These are phyloP conservation scores for Otolemur crassicaudatus DNA, from an alignment of 2,797 vertebrate species.

Conservation along the genomic window DNA sequence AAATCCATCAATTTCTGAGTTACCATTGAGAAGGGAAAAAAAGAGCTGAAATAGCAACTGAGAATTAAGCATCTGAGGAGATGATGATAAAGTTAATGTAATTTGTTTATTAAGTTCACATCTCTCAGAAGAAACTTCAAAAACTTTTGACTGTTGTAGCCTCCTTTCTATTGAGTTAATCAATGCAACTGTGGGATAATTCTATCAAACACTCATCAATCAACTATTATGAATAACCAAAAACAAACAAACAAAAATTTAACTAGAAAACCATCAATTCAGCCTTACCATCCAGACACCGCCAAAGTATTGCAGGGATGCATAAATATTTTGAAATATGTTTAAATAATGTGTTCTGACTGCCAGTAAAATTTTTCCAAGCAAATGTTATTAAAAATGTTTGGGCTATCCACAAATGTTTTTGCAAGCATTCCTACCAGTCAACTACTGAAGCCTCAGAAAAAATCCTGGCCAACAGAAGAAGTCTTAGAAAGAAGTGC, in stretches of 20 bases:
- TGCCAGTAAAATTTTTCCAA: slow-evolving; percentile 83
- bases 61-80: slow-evolving; percentile 60
- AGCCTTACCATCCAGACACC: slow-evolving; percentile 62
- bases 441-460: slow-evolving; percentile 73
- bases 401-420: slow-evolving; percentile 82
- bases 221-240: slow-evolving; percentile 67
- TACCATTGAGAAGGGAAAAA: slow-evolving; percentile 33
- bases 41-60: slow-evolving; percentile 47
- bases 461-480: slow-evolving; percentile 64
- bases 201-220: slow-evolving; percentile 65
- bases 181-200: slow-evolving; percentile 45
- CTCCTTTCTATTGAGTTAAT: slow-evolving; percentile 62
- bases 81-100: slow-evolving; percentile 53
- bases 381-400: slow-evolving; percentile 84
- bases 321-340: slow-evolving; percentile 84
- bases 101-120: slow-evolving; percentile 57
- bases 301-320: slow-evolving; percentile 77
- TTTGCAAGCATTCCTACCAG: slow-evolving; percentile 80
- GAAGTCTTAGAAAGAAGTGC: slow-evolving; percentile 67
- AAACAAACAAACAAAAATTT: slow-evolving; percentile 72
- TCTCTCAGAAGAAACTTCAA: slow-evolving; percentile 58
- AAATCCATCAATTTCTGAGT: slow-evolving; percentile 58
- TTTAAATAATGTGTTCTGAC: slow-evolving; percentile 81
- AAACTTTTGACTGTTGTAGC: slow-evolving; percentile 13
- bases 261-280: slow-evolving; percentile 70